These are phyloP conservation scores for Tanaodytes sp. DNA, from an alignment of 2,888 invertebrate species.

Conservation along the genomic window DNA sequence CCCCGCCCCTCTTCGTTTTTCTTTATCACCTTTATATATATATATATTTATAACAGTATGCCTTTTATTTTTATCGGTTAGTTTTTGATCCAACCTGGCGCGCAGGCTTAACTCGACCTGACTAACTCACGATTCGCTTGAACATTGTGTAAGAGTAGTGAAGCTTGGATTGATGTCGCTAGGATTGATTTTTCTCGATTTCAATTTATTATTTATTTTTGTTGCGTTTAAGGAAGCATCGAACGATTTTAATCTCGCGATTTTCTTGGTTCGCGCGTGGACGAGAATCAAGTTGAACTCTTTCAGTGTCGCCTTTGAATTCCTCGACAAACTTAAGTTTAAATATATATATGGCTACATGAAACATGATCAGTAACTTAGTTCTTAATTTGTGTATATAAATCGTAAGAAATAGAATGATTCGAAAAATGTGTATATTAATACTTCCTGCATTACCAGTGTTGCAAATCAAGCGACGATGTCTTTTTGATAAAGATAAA, in stretches of 20 bases:
- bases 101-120: no score
- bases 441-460: constrained; percentile 29
- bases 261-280: constrained; percentile 35
- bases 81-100: no score
- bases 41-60: no score
- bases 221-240: constrained; percentile 17
- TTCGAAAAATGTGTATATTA: constrained; percentile 44
- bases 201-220: constrained; percentile 1
- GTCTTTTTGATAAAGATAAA: no score
- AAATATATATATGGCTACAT: constrained; percentile 44
- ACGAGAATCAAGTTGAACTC: constrained; percentile 36
- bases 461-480: constrained; percentile 7
- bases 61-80: no score
- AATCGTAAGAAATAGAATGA: constrained; percentile 46
- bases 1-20: neutral
- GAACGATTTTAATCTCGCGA: constrained; percentile 15
- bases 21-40: neutral
- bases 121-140: no score
- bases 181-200: constrained; percentile 3
- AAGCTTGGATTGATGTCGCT: constrained; percentile 2
- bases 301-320: constrained; percentile 38
- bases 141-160: no score
- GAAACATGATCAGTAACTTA: constrained; percentile 45
- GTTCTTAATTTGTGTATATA: constrained; percentile 51
- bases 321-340: constrained; percentile 40